These are phyloP conservation scores for Climacteris rufus DNA, from an alignment of 2,113 vertebrate genomes.

Conservation along the genomic window DNA sequence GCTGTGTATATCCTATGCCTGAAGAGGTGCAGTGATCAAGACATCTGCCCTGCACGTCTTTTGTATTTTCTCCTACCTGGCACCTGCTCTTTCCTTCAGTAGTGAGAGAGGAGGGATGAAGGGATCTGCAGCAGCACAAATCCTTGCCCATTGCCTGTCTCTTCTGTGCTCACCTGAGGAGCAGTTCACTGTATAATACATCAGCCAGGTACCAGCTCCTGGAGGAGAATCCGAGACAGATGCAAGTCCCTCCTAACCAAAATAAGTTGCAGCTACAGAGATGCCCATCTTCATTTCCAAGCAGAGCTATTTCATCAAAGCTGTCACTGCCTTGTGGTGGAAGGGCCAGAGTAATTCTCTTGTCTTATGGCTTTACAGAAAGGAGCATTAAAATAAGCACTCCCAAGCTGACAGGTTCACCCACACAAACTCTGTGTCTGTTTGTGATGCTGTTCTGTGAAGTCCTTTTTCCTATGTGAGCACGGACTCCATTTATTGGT, in stretches of 20 bases:
- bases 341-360: background rate
- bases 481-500: background rate
- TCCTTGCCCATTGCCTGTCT: accelerated
- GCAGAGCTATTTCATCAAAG: background rate
- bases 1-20: background rate
- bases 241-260: background rate
- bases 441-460: background rate
- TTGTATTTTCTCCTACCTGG: background rate
- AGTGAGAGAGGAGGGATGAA: background rate
- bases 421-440: background rate
- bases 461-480: background rate
- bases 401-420: background rate
- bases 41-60: background rate
- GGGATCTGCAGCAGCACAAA: background rate
- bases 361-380: background rate
- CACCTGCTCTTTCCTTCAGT: background rate
- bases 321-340: background rate
- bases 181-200: background rate
- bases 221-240: background rate
- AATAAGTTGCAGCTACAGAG: background rate
- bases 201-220: background rate
- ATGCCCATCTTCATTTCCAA: background rate
- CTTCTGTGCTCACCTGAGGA: background rate
- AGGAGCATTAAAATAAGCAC: background rate
- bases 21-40: background rate